Conservation (phyloP, 1,140 invertebrate species). For the Chrysomallon squamiferum region DNA sequence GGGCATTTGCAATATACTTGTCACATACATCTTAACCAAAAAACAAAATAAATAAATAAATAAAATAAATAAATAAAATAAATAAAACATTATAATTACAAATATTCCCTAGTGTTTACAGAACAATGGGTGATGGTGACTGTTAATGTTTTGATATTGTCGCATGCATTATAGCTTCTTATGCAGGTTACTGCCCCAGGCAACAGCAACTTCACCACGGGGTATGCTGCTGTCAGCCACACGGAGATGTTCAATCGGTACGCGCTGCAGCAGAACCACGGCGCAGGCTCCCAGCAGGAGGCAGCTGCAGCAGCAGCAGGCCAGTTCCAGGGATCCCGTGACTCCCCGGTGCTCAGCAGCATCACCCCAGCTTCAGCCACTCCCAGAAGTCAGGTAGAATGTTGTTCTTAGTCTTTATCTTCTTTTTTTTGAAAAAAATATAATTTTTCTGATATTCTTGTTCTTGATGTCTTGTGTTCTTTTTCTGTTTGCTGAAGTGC, state of each 20-base stretch:
- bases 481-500: too few relatives aligned
- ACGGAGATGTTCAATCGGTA: neutral
- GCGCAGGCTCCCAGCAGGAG: constrained; percentile 7
- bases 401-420: neutral
- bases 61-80: too few relatives aligned
- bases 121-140: too few relatives aligned
- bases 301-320: constrained; percentile 30
- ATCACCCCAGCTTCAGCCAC: constrained; percentile 15
- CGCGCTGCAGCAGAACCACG: neutral
- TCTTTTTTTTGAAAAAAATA: neutral
- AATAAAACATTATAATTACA: too few relatives aligned
- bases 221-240: neutral
- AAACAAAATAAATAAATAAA: too few relatives aligned
- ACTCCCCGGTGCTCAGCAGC: constrained; percentile 27
- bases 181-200: constrained; percentile 1
- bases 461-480: neutral
- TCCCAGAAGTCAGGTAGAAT: constrained; percentile 5
- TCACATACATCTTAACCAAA: too few relatives aligned
- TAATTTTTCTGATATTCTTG: neutral
- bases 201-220: constrained; percentile 3
- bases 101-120: too few relatives aligned
- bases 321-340: constrained; percentile 27
- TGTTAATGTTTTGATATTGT: too few relatives aligned
- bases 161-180: too few relatives aligned
- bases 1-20: too few relatives aligned